Evolutionary conservation across 2,888 invertebrate species (phyloP).

Genomic region (Alsophila aescularia): DNA sequence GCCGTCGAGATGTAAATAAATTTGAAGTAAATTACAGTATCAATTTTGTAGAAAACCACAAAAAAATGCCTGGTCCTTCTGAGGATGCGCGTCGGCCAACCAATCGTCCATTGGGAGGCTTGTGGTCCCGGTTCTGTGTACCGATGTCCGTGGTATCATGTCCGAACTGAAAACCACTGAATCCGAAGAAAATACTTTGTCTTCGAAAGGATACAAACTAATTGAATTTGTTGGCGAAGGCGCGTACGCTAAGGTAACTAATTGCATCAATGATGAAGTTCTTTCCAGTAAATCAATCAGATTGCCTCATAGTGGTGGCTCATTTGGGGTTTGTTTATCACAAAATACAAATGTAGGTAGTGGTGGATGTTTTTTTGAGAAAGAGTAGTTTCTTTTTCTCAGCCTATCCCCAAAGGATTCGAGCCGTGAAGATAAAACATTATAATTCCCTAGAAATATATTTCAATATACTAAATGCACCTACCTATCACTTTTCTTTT

Average conservation of each 20-base stretch:
- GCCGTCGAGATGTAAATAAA: slow-evolving; percentile 42
- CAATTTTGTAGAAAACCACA: slow-evolving; percentile 42
- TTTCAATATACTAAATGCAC: too few relatives aligned
- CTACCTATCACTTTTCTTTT: too few relatives aligned
- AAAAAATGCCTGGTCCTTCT: slow-evolving; percentile 66
- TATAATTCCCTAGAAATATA: too few relatives aligned
- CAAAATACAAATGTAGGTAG: too few relatives aligned
- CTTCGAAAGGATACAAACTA: slow-evolving; percentile 85
- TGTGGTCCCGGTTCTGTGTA: slow-evolving; percentile 38
- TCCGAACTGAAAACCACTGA: slow-evolving; percentile 70
- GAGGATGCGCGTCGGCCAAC: slow-evolving; percentile 49
- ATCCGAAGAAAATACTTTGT: slow-evolving; percentile 78
- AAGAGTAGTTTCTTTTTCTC: too few relatives aligned
- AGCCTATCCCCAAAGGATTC: too few relatives aligned
- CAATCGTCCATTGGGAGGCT: slow-evolving; percentile 43
- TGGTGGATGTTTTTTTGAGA: too few relatives aligned
- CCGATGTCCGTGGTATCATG: slow-evolving; percentile 66
- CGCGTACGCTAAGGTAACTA: slow-evolving; percentile 89
- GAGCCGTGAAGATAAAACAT: too few relatives aligned
- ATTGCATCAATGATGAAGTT: background rate
- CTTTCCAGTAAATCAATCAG: background rate
- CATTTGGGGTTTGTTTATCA: background rate
- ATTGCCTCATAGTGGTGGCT: background rate
- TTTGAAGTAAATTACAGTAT: slow-evolving; percentile 54
- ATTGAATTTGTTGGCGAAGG: slow-evolving; percentile 89